Evolutionary conservation across 2,797 vertebrate species (phyloP).

Genomic region (Sus cebifrons): DNA sequence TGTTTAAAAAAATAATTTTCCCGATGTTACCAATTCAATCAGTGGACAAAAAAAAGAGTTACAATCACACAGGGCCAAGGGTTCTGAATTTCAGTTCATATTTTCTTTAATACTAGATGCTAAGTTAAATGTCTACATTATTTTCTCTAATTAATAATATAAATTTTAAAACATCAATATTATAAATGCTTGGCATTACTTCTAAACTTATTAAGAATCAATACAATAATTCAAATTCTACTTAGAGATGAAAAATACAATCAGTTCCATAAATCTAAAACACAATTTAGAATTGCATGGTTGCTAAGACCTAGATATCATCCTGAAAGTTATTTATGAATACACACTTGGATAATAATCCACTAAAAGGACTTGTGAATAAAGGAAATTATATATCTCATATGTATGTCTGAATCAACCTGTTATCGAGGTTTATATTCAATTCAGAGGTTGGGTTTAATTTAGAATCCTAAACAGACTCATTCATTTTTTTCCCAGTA

Average conservation of each 20-base stretch:
- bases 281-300: background rate
- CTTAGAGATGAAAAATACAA: background rate
- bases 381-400: background rate
- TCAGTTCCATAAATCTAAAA: background rate
- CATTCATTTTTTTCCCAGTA: background rate
- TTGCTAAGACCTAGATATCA: conserved; percentile 58
- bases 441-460: background rate
- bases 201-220: background rate
- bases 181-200: background rate
- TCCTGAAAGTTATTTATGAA: conserved; percentile 59
- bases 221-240: background rate
- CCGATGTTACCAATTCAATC: background rate
- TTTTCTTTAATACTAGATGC: background rate
- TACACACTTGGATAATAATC: conserved; percentile 37
- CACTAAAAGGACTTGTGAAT: conserved; percentile 59
- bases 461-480: background rate
- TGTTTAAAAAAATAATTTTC: background rate
- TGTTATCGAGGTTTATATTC: conserved; percentile 7
- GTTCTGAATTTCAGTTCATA: background rate
- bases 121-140: background rate
- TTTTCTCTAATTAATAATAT: background rate
- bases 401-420: background rate
- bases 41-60: background rate
- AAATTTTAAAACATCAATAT: background rate
- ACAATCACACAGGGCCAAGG: background rate